These are phyloP conservation scores for Euspilapteryx auroguttella DNA, from an alignment of 2,888 invertebrate genomes.

Conservation along the genomic window DNA sequence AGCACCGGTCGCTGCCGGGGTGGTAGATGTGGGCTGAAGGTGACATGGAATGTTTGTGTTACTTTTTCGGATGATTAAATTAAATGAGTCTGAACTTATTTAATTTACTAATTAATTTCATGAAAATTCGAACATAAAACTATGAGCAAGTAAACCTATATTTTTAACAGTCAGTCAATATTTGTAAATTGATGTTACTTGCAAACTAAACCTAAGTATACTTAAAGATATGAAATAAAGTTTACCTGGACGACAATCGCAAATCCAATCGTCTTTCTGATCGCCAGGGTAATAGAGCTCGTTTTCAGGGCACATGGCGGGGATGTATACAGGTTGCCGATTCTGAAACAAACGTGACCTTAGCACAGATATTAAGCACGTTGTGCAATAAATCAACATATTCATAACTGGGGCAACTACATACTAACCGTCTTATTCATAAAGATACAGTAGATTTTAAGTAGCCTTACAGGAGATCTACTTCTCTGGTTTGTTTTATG, in stretches of 20 bases:
- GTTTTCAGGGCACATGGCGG: conserved; percentile 62
- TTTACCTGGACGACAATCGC: conserved; percentile 63
- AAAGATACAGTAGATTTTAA: no score
- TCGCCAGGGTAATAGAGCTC: conserved; percentile 70
- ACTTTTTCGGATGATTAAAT: no score
- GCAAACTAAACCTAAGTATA: no score
- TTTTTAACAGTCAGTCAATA: neutral
- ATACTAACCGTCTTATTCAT: no score
- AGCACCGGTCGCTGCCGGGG: conserved; percentile 62
- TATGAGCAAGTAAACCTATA: neutral
- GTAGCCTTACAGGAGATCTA: no score
- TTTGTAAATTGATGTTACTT: conserved; percentile 4
- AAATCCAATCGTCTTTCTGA: conserved; percentile 66
- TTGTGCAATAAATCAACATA: no score
- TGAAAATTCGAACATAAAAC: neutral
- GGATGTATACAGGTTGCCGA: conserved; percentile 59
- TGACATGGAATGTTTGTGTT: neutral
- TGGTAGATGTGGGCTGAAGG: conserved; percentile 62
- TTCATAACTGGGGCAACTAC: no score
- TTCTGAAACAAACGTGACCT: conserved; percentile 35
- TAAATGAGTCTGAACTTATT: no score
- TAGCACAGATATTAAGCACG: no score
- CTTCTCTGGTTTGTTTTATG: no score
- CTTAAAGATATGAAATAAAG: no score
- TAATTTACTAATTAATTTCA: neutral